phyloP scores from a whole-genome alignment of 2,113 vertebrate genomes.

The Periophthalmus modestus region DNA sequence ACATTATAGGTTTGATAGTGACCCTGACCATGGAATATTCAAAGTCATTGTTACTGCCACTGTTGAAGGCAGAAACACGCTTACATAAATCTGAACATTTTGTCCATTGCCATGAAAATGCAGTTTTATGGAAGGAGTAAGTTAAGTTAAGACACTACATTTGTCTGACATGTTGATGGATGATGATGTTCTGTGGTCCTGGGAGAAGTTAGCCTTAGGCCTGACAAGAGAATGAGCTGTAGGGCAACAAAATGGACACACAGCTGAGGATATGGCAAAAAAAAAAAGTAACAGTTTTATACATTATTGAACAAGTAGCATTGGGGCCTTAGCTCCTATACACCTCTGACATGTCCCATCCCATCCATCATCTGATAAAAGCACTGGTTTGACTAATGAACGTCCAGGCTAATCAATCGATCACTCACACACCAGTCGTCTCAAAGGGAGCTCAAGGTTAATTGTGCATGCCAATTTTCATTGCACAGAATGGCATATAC shows the following conservation, averaged over 20 bases:
- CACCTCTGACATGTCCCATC: slow-evolving; percentile 22
- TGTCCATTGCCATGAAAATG: background rate
- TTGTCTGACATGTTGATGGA: background rate
- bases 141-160: background rate
- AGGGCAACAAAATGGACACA: slow-evolving; percentile 1
- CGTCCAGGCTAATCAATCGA: slow-evolving; percentile 46
- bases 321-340: background rate
- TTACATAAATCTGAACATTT: background rate
- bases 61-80: background rate
- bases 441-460: slow-evolving; percentile 53
- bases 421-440: slow-evolving; percentile 18
- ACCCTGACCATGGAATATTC: background rate
- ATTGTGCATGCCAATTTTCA: slow-evolving; percentile 37
- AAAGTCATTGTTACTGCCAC: background rate
- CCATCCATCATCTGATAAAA: slow-evolving; percentile 52
- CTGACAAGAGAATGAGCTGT: background rate
- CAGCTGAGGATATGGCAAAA: background rate
- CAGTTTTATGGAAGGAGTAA: background rate
- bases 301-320: background rate
- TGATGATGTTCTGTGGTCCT: background rate
- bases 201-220: background rate
- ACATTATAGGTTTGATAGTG: background rate
- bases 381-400: slow-evolving; percentile 46
- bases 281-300: background rate
- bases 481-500: slow-evolving; percentile 33